Percentiles rank a stretch among this genome's conserved stretches.
phyloP scores from a whole-genome alignment of 2,888 invertebrate species.

The Apamea epomidion region DNA sequence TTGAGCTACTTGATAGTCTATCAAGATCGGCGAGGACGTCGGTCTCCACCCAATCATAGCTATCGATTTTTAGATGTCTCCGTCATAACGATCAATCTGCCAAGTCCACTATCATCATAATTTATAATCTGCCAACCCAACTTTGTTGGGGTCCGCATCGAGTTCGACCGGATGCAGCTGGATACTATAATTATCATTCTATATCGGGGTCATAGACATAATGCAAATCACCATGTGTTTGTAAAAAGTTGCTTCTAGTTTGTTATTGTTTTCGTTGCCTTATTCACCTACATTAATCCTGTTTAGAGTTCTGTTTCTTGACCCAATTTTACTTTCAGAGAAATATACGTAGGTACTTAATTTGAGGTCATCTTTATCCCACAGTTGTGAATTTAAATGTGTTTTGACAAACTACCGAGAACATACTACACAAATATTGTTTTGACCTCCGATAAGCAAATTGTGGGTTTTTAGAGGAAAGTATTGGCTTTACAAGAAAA shows the following conservation, averaged over 20 bases:
- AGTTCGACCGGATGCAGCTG: too few species aligned
- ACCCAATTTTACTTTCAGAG: slow-evolving; percentile 27
- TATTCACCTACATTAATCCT: slow-evolving; percentile 20
- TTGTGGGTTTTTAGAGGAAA: slow-evolving; percentile 7
- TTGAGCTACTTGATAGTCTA: too few species aligned
- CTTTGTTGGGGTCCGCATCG: too few species aligned
- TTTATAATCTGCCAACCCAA: not conserved
- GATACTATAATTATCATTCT: slow-evolving; percentile 2
- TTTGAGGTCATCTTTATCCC: slow-evolving; percentile 3
- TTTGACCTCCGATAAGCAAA: slow-evolving; percentile 2
- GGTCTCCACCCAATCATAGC: not conserved
- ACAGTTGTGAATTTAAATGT: slow-evolving; percentile 16
- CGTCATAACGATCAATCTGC: not conserved
- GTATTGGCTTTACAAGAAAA: not conserved
- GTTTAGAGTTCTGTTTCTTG: slow-evolving; percentile 13
- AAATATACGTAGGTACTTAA: not conserved
- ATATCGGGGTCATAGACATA: slow-evolving; percentile 30
- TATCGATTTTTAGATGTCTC: not conserved
- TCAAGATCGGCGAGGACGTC: not conserved
- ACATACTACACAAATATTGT: not conserved
- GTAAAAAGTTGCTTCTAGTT: slow-evolving; percentile 11
- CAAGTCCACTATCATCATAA: too few species aligned
- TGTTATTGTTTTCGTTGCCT: slow-evolving; percentile 32
- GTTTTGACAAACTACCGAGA: slow-evolving; percentile 29
- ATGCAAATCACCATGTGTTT: slow-evolving; percentile 20